These are phyloP conservation scores for Myotis planiceps DNA, from an alignment of 2,797 vertebrate species.

Conservation along the genomic window DNA sequence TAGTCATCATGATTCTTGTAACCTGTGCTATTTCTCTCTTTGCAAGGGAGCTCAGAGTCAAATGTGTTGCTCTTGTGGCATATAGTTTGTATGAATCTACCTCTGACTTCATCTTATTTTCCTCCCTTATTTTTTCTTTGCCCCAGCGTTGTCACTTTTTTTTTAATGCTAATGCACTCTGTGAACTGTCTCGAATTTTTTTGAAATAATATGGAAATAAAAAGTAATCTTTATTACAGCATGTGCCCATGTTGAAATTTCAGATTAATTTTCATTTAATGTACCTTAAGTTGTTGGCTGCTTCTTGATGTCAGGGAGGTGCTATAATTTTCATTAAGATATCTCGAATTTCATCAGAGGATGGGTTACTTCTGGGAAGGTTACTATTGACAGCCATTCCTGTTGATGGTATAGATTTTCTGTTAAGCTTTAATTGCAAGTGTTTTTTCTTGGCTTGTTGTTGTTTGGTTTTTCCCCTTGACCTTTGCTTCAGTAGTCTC, in stretches of 20 bases:
- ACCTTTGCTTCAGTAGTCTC: constrained; percentile 50
- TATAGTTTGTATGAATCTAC: background rate
- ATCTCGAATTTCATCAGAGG: background rate
- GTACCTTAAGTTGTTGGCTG: constrained; percentile 3
- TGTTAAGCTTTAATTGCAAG: constrained; percentile 44
- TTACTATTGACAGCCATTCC: constrained; percentile 40
- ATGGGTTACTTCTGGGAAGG: constrained; percentile 29
- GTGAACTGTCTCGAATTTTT: constrained; percentile 25
- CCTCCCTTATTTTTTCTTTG: constrained; percentile 31
- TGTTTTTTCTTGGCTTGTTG: constrained; percentile 49
- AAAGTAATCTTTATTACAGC: background rate
- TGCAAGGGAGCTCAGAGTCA: background rate
- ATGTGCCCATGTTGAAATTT: constrained; percentile 44
- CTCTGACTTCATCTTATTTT: background rate
- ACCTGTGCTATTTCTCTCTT: background rate
- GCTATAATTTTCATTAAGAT: constrained; percentile 59
- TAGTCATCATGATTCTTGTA: background rate
- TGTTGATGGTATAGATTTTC: constrained; percentile 4
- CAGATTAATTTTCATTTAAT: constrained; percentile 52
- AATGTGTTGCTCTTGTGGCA: background rate
- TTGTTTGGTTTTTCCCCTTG: constrained; percentile 47
- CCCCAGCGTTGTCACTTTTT: background rate
- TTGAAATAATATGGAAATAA: constrained; percentile 28
- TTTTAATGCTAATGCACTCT: background rate
- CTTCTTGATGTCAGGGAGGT: background rate